Evolutionary conservation across 2,113 vertebrate species (phyloP), one percentile per base, ranked within the genome.

Genomic region (Chrysochloris asiatica): DNA sequence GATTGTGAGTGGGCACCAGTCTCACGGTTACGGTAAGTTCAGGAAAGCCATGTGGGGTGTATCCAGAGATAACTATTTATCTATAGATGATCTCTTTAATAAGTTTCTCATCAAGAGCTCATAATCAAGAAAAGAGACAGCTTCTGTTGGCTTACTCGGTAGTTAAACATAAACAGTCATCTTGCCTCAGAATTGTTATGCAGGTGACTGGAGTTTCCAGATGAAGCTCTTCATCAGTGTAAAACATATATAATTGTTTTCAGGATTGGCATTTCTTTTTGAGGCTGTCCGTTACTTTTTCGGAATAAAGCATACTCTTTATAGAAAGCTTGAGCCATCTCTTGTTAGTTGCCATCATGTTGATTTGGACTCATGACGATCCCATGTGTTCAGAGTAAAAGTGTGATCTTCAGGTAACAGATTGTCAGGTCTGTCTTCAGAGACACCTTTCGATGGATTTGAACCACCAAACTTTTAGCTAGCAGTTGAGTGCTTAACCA

Each of bases 241-340:
- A 61, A 83, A 86, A 28, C 80, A 67, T 50, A 24, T 50, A 21
- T 21, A 67, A n/a, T 71, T 88, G 26, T 36, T n/a, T n/a, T n/a
- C 77, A 41, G 48, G 75, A 45, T 56, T 94, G 82, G n/a, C 63
- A 75, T 87, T n/a, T 84, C 71, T 63, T 92, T 90, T 91, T 91
- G 36, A 91, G 47, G 82, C n/a, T 28, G 36, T 43, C 22, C 56
- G 67, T 72, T 84, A 26, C 38, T 56, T 90, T 90, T 86, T 65
- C 48, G 59, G 41, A 86, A 17, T 69, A 85, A 16, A 89, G 61
- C 7, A 19, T 63, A 30, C 82, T 85, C 28, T 85, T 82, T 88
- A 76, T 52, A 83, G 45, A 63, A 91, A 91, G 17, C 69, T 82
- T 82, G 83, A 63, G 33, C 28, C 13, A 13, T 69, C 38, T 21